Conservation (phyloP, 2,797 vertebrate species). For the Molothrus aeneus region DNA sequence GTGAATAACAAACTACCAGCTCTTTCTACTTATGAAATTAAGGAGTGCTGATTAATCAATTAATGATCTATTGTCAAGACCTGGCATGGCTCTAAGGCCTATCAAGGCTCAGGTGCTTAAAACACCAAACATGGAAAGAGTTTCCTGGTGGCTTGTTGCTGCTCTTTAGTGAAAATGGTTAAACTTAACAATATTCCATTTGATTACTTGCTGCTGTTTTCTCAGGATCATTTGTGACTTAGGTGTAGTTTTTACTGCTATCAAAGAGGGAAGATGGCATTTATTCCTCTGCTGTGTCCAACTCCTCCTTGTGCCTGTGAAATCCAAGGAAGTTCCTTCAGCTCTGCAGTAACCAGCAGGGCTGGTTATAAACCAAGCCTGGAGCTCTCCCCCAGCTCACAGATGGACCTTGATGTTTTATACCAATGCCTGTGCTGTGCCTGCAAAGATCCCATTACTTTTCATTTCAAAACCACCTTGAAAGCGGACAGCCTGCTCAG, state of each 20-base stretch:
- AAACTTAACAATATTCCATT: not conserved
- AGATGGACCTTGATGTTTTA: not conserved
- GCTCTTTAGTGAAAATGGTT: not conserved
- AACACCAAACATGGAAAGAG: not conserved
- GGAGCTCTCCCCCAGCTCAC: not conserved
- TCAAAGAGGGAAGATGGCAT: not conserved
- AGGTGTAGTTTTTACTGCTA: not conserved
- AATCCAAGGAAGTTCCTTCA: not conserved
- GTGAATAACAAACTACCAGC: not conserved
- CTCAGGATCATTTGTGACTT: not conserved
- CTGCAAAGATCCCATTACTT: not conserved
- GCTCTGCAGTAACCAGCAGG: not conserved
- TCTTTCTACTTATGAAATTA: not conserved
- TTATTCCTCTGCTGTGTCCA: not conserved
- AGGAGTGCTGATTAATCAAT: not conserved
- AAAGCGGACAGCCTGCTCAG: not conserved
- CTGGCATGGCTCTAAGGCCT: not conserved
- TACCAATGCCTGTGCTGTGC: not conserved
- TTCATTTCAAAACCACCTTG: not conserved
- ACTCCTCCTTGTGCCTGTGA: not conserved
- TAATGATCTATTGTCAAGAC: not conserved
- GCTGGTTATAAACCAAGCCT: accelerated
- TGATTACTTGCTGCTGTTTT: not conserved
- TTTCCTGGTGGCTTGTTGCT: not conserved
- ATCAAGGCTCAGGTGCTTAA: not conserved